Evolutionary conservation across 2,797 vertebrate species (phyloP), one percentile per base, ranked within the genome.

Genomic region (Acomys russatus): DNA sequence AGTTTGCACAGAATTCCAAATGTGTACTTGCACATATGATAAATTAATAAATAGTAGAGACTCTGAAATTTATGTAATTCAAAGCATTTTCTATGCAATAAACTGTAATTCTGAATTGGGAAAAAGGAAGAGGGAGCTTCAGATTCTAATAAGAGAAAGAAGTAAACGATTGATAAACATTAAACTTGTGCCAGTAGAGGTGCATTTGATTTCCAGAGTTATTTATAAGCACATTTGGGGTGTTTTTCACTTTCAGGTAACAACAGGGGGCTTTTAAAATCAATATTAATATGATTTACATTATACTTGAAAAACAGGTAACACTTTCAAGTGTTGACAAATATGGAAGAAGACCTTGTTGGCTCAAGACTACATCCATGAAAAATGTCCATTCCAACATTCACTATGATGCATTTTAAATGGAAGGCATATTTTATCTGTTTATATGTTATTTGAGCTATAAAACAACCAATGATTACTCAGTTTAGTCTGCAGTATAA

Each of bases 381-480:
- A 88, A 78, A 85, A 68, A 83, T 25, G 11, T 74, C 66, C 28
- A 54, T 84, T 74, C 28, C 35, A 22, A 6, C 23, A 68, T 17
- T 92, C 64, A 38, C 56, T 20, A 18, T 68, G 82, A 77, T 70
- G 80, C 49, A 80, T 79, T 90, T 89, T 87, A 80, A 94, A 66
- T 4, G 59, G 74, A 92, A 91, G 77, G 25, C 49, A 77, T 15
- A 44, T 44, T 90, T 91, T 91, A 70, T 73, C 25, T 73, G 54
- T 88, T 68, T 80, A 64, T 63, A 90, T 91, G 91, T 95, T 85
- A 97, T 92, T 80, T 90, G 74, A 85, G 66, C 56, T 74, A 85
- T 74, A 93, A 97, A 91, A 73, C 63, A 74, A 17, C 66, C 88
- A 88, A 78, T 90, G 92, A 91, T 89, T 92, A 94, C 92, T 92